A percentile compares a stretch with the other conserved stretches of the same genome.
phyloP scores from a whole-genome alignment of 2,113 vertebrate species.

The Carassius auratus region DNA sequence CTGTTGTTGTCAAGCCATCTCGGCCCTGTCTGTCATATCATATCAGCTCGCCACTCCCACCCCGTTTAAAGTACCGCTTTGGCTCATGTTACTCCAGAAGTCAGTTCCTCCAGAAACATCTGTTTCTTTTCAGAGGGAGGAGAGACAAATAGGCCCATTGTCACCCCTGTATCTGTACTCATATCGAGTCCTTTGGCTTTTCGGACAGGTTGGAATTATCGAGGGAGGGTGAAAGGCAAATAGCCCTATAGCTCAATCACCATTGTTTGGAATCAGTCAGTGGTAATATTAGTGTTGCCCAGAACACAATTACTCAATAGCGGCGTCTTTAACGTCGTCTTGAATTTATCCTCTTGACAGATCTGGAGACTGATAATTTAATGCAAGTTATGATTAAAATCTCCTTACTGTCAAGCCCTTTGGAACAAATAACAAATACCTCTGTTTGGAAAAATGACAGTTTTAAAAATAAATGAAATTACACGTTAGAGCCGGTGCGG shows the following conservation, averaged over 20 bases:
- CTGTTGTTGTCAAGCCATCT: slow-evolving; percentile 48
- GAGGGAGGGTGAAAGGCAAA: slow-evolving; percentile 58
- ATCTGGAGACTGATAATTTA: slow-evolving; percentile 92
- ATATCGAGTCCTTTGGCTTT: slow-evolving; percentile 60
- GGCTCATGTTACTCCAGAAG: slow-evolving; percentile 54
- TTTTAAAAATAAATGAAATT: slow-evolving; percentile 98
- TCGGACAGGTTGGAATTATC: slow-evolving; percentile 65
- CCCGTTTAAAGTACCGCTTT: slow-evolving; percentile 49
- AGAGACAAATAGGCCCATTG: slow-evolving; percentile 62
- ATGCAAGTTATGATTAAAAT: slow-evolving; percentile 97
- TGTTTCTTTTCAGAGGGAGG: slow-evolving; percentile 62
- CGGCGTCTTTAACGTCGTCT: slow-evolving; percentile 86
- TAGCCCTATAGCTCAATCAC: slow-evolving; percentile 64
- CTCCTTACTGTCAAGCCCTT: slow-evolving; percentile 90
- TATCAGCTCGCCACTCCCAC: slow-evolving; percentile 57
- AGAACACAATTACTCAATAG: slow-evolving; percentile 91
- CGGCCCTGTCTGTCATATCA: slow-evolving; percentile 60
- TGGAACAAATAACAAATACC: slow-evolving; percentile 95
- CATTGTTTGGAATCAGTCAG: slow-evolving; percentile 67
- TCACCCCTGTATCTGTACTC: slow-evolving; percentile 60
- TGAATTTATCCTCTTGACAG: slow-evolving; percentile 92
- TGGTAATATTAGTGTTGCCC: slow-evolving; percentile 86
- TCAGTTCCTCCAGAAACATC: slow-evolving; percentile 59
- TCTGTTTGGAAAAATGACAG: slow-evolving; percentile 94
- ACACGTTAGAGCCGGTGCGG: slow-evolving; percentile 84